These are phyloP conservation scores for Characodon lateralis DNA, from an alignment of 2,797 vertebrate genomes.

Conservation along the genomic window DNA sequence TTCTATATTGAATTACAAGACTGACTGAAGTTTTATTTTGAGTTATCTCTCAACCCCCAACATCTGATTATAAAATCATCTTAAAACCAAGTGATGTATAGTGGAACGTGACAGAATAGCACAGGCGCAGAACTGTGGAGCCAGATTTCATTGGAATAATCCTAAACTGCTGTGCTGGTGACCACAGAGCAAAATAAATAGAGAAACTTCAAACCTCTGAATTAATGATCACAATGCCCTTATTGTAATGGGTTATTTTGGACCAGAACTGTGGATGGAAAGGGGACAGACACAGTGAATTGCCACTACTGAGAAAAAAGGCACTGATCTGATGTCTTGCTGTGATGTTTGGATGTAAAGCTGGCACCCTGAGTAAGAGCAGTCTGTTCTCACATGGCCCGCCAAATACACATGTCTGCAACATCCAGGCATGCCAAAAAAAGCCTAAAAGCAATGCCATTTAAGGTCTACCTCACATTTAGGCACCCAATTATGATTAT, in stretches of 20 bases:
- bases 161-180: slow-evolving; percentile 53
- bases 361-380: slow-evolving; percentile 77
- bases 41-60: slow-evolving; percentile 23
- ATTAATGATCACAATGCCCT: slow-evolving; percentile 66
- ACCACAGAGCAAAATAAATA: slow-evolving; percentile 51
- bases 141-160: slow-evolving; percentile 64
- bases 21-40: slow-evolving; percentile 66
- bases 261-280: slow-evolving; percentile 52
- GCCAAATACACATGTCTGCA: slow-evolving; percentile 73
- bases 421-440: slow-evolving; percentile 63
- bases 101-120: slow-evolving; percentile 63
- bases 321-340: slow-evolving; percentile 73
- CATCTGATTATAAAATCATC: slow-evolving; percentile 57
- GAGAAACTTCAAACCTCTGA: slow-evolving; percentile 65
- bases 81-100: slow-evolving; percentile 51
- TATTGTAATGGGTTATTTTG: slow-evolving; percentile 62
- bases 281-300: slow-evolving; percentile 51
- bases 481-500: slow-evolving; percentile 48
- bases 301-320: slow-evolving; percentile 62
- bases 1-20: slow-evolving; percentile 61
- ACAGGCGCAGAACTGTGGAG: slow-evolving; percentile 46
- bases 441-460: slow-evolving; percentile 67
- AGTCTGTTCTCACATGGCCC: slow-evolving; percentile 78
- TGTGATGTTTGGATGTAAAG: slow-evolving; percentile 78
- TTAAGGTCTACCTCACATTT: slow-evolving; percentile 54